Evolutionary conservation across 2,113 vertebrate species (phyloP), one percentile per base, ranked within the genome.

Genomic region (Chaenocephalus aceratus): DNA sequence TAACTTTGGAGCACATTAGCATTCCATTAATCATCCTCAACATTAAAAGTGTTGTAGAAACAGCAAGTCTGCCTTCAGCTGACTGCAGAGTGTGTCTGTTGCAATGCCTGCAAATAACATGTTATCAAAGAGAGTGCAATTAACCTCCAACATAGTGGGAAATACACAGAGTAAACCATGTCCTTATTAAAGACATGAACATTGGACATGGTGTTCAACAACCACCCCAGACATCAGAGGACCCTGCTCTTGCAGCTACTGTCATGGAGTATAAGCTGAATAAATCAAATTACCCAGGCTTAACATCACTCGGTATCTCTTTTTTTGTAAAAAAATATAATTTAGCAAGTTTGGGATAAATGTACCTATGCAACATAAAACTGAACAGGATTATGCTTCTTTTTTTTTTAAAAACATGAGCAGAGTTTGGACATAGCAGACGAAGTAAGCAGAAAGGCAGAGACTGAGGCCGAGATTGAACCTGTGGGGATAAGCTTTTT

Each of bases 401-500:
- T 41, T 8, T 41, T 41, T 41, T 71, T 65, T 16, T 16, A 21
- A 21, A 67, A 23, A 77, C 7, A 8, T 26, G 45, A 71, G 68
- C 48, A 16, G 49, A 78, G 46, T 15, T 48, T 78, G 54, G 48
- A 67, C 44, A 61, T 49, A 72, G 53, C 65, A 84, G 61, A 81
- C 56, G 66, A 51, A 73, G 49, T 65, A 45, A 60, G 69, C 61
- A 59, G 36, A 82, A 75, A 86, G 51, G 48, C 68, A 87, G 63
- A 84, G 56, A 68, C 52, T 72, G 62, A 71, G 72, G 41, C 78
- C 44, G 65, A 83, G 80, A 87, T 0, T 88, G 90, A 91, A 91
- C 89, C 90, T 85, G 87, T 85, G 76, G 89, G 90, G 94, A 93
- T 76, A 91, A 87, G 88, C 83, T 54, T 88, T 91, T 91, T 90